Percentiles rank a stretch among this genome's conserved stretches.
Evolutionary conservation across 2,113 vertebrate genomes (phyloP).

Genomic region (Erythrocebus patas): DNA sequence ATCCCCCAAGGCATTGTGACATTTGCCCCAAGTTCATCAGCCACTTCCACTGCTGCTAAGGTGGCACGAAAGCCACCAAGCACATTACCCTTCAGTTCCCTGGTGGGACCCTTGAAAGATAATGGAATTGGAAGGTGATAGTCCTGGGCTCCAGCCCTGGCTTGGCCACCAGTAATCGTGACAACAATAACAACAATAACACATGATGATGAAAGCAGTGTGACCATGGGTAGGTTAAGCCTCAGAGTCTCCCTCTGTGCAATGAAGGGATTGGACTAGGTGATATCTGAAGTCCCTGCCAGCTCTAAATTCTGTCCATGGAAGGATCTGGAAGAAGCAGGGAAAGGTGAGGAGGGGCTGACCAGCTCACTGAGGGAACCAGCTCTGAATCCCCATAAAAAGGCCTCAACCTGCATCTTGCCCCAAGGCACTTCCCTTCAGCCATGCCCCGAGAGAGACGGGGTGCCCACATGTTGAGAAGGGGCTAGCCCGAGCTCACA

Average conservation of each 20-base stretch:
- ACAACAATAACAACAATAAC: not conserved
- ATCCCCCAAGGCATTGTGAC: not conserved
- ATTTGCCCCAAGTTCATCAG: not conserved
- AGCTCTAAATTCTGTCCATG: not conserved
- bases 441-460: not conserved
- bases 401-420: not conserved
- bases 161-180: not conserved
- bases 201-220: fast-evolving
- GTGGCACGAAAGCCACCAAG: not conserved
- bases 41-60: not conserved
- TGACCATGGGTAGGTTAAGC: not conserved
- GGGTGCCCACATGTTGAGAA: not conserved
- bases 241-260: not conserved
- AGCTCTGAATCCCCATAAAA: not conserved
- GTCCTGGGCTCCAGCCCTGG: not conserved
- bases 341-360: not conserved
- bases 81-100: not conserved
- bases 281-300: not conserved
- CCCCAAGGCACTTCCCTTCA: not conserved
- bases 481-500: not conserved
- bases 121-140: not conserved
- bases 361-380: not conserved
- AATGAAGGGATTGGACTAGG: not conserved
- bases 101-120: not conserved
- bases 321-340: not conserved